Base-by-base conservation (phyloP, 2,888 invertebrate species). In the Axea sp. region DNA sequence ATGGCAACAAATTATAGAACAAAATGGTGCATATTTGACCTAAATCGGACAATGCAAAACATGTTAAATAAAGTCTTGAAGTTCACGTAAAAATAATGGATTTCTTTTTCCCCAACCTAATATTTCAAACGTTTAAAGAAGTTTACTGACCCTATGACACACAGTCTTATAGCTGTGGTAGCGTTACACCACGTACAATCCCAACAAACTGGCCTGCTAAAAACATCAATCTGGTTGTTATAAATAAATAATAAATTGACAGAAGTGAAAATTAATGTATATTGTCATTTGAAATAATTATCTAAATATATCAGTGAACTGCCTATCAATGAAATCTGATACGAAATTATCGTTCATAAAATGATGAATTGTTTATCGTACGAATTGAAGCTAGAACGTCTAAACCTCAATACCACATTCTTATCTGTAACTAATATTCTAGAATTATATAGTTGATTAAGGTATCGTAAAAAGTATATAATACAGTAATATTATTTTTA, bases 141-240 rank as follows among this genome's bases (percentile, higher is more conserved):
- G 81, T 80, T 81, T 76, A 78, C 69, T 81, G 80, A 81, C 79
- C 81, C 73, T 8, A 35, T 31, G 15, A 41, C 37, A 68, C 45
- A 24, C 14, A 19, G 11, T 37, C 33, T 55, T 55, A 47, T 35
- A 55, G 17, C 17, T 14, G 17, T 47, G 28, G 35, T 35, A 43
- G 45, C 9, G 33, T 15, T 31, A 60, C 53, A 53, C 11, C 47
- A 24, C 22, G 14, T 43, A 15, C 39, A 14, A 39, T 47, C 14
- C 24, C 35, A 8, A 19, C 41, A 45, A 60, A 35, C 37, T 60
- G 60, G 37, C 60, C 60, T 45, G 35, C n/a, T 45, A 37, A 14
- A 9, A n/a, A 2, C 4, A 12, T 3, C 41, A 26, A 17, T 2
- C 3, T 33, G 9, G 7, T 15, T 33, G 31, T 55, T 30, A 41